Evolutionary conservation across 2,888 invertebrate species (phyloP).

Genomic region (Yponomeuta malinellus): DNA sequence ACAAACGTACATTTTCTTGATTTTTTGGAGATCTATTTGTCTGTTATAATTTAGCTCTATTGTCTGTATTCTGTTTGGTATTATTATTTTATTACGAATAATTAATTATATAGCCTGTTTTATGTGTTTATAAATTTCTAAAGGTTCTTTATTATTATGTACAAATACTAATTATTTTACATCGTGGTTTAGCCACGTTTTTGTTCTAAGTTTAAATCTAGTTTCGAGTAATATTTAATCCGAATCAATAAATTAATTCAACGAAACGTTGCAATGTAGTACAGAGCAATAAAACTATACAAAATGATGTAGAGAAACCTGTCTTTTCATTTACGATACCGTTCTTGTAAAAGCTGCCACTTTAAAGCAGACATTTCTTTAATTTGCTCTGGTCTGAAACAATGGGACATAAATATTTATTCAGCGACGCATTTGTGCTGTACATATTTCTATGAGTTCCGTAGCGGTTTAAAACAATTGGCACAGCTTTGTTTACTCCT

Average conservation of each 20-base stretch:
- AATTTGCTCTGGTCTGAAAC: slow-evolving; percentile 5
- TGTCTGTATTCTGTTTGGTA: slow-evolving; percentile 62
- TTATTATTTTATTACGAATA: slow-evolving; percentile 43
- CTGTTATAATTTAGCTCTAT: slow-evolving; percentile 60
- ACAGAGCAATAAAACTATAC: slow-evolving; percentile 64
- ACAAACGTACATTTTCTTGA: slow-evolving; percentile 48
- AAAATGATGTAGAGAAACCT: slow-evolving; percentile 28
- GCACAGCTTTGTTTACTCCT: background rate
- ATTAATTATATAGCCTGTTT: slow-evolving; percentile 7
- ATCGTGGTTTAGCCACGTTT: background rate
- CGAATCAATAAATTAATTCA: slow-evolving; percentile 40
- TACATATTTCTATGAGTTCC: background rate
- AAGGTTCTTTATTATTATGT: slow-evolving; percentile 4
- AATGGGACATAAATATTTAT: slow-evolving; percentile 12
- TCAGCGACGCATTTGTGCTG: background rate
- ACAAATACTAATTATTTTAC: slow-evolving; percentile 9
- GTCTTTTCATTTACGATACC: slow-evolving; percentile 34
- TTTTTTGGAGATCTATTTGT: slow-evolving; percentile 58
- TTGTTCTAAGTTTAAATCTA: background rate
- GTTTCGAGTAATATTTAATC: slow-evolving; percentile 7
- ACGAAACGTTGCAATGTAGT: slow-evolving; percentile 69
- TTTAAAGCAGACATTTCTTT: background rate
- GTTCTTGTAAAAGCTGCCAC: background rate
- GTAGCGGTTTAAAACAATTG: background rate
- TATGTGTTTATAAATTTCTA: slow-evolving; percentile 4